Evolutionary conservation across 2,113 vertebrate genomes (phyloP), one percentile per base, ranked within the genome.

Genomic region (Porphyrio hochstetteri): DNA sequence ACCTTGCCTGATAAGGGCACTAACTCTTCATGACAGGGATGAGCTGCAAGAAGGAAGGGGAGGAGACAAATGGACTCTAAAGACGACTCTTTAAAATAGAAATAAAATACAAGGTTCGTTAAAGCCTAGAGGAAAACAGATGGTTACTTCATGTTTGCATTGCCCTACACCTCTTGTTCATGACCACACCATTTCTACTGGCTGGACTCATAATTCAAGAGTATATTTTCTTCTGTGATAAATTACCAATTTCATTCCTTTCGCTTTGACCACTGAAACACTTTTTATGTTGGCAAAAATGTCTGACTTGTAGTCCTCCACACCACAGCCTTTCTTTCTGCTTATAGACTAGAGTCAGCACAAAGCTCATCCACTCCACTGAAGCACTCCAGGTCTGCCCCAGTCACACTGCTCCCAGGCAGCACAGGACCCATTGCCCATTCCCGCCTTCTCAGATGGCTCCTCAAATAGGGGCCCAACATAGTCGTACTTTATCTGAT

Each of bases 1-100:
- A 95, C 94, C 82, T 97, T 93, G 40, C 70, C 95, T 97, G 97
- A 97, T 98, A 98, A 97, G 96, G 91, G 90, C 59, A 87, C 44
- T 92, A 87, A 60, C n/a, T 95, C 72, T 90, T 96, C 87, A 87
- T 81, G 65, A 65, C 36, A 63, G 15, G 36, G 69, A 96, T 95
- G 90, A 85, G 17, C 71, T 63, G 44, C 91, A 68, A 85, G 64
- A 92, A 82, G 33, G 81, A 96, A 95, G 53, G 29, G 72, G 90
- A 93, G 48, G 57, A 42, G 40, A 48, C 40, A 87, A 86, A 86
- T 67, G 55, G 64, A 60, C 83, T 71, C 55, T 86, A 84, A 96
- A 95, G 69, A 56, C 8, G 18, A 31, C 74, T 11, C 82, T 92
- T 86, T 92, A 78, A 94, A 97, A 95, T 84, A 69, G 82, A 96